Percentiles rank a stretch among this genome's conserved stretches.
Conservation (phyloP, 2,797 vertebrate genomes). For the Cossypha niveicapilla region DNA sequence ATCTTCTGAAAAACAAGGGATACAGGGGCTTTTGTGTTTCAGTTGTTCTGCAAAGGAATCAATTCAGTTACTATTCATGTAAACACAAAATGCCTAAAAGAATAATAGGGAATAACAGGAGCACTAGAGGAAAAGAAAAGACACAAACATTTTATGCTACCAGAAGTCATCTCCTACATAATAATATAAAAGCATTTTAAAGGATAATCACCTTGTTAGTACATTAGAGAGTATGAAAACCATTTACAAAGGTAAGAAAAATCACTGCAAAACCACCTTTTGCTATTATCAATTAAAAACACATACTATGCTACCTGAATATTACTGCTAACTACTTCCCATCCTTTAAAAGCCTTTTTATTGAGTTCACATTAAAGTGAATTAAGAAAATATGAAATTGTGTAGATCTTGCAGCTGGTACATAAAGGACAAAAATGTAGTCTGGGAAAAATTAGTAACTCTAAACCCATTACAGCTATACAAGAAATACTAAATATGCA, state of each 20-base stretch:
- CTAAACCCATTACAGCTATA: background rate
- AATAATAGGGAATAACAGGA: background rate
- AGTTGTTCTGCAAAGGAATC: background rate
- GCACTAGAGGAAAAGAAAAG: background rate
- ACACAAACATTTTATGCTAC: background rate
- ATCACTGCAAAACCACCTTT: background rate
- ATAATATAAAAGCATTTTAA: background rate
- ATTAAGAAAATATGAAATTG: background rate
- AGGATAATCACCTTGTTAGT: background rate
- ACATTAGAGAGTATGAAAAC: background rate
- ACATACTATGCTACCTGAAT: background rate
- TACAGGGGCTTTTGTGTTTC: background rate
- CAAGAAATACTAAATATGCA: background rate
- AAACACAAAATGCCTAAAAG: background rate
- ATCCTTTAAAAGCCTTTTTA: background rate
- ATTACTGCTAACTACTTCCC: background rate
- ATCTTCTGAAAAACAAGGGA: background rate
- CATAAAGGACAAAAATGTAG: background rate
- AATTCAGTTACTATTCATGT: background rate
- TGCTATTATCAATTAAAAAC: background rate
- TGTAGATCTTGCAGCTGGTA: background rate
- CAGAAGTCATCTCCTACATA: background rate
- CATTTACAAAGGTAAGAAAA: conserved; percentile 14
- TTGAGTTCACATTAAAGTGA: background rate
- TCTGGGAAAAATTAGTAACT: background rate